These are phyloP conservation scores for Lissocephala sabroskyi DNA, from an alignment of 2,888 invertebrate genomes.

Conservation along the genomic window DNA sequence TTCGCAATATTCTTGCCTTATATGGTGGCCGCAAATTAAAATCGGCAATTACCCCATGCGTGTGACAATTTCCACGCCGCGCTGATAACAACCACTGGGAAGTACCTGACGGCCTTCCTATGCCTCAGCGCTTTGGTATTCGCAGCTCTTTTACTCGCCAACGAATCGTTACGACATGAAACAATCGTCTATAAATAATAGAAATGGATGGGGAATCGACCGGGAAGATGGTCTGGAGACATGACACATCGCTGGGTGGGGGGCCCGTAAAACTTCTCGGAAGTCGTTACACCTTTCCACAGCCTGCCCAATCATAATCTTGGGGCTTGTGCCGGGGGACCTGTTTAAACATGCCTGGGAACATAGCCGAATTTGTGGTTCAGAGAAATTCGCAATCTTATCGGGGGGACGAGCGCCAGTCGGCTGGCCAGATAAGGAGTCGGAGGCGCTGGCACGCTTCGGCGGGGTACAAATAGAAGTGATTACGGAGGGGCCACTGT, in stretches of 20 bases:
- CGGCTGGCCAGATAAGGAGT: slow-evolving; percentile 15
- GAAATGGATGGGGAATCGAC: not conserved
- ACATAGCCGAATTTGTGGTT: not conserved
- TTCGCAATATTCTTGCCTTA: no score
- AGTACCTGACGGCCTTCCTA: slow-evolving; percentile 26
- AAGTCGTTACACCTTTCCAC: no score
- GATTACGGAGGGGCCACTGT: slow-evolving; percentile 19
- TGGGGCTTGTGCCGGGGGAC: no score
- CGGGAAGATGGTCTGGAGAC: no score
- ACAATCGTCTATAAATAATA: not conserved
- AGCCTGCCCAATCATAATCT: no score
- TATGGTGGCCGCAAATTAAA: slow-evolving; percentile 25
- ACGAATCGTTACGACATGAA: slow-evolving; percentile 8
- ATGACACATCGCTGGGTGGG: no score
- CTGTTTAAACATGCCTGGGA: no score
- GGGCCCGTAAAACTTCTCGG: no score
- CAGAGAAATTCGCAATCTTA: not conserved
- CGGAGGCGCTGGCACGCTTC: slow-evolving; percentile 12
- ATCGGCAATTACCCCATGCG: slow-evolving; percentile 38
- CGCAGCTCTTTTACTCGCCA: slow-evolving; percentile 26
- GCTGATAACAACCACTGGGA: slow-evolving; percentile 30
- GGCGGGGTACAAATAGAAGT: slow-evolving; percentile 36
- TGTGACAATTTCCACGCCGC: slow-evolving; percentile 14
- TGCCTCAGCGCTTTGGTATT: slow-evolving; percentile 46
- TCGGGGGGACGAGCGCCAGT: no score